Conservation (phyloP, 2,797 vertebrate species). For the Smutsia temminckii region DNA sequence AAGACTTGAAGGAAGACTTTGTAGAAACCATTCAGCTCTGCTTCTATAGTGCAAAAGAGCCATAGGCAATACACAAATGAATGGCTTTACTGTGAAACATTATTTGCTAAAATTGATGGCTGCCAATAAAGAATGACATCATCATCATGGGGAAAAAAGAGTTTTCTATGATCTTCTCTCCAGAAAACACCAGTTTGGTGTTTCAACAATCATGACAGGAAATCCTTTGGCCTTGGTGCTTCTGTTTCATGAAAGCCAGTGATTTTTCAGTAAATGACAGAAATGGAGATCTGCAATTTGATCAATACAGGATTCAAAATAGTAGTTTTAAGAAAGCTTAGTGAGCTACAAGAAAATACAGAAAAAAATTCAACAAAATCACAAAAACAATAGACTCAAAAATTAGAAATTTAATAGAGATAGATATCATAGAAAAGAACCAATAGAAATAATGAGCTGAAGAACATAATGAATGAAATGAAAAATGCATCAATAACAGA, state of each 20-base stretch:
- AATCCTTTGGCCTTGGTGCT: too few relatives aligned
- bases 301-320: background rate
- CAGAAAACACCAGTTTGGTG: background rate
- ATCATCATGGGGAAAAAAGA: background rate
- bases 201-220: too few relatives aligned
- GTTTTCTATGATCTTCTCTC: background rate
- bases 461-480: background rate
- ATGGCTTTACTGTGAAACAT: background rate
- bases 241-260: too few relatives aligned
- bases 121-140: background rate
- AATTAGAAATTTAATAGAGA: background rate
- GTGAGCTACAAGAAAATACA: background rate
- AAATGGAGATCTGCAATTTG: background rate
- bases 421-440: background rate
- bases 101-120: background rate
- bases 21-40: background rate
- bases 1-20: background rate
- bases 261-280: background rate
- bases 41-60: background rate
- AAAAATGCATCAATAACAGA: background rate
- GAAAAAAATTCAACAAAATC: background rate
- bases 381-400: background rate
- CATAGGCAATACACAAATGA: background rate
- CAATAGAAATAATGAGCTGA: background rate
- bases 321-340: background rate